Percentiles rank a stretch among this genome's conserved stretches.
phyloP scores from a whole-genome alignment of 1,140 invertebrate genomes.

The Streblospio benedicti region DNA sequence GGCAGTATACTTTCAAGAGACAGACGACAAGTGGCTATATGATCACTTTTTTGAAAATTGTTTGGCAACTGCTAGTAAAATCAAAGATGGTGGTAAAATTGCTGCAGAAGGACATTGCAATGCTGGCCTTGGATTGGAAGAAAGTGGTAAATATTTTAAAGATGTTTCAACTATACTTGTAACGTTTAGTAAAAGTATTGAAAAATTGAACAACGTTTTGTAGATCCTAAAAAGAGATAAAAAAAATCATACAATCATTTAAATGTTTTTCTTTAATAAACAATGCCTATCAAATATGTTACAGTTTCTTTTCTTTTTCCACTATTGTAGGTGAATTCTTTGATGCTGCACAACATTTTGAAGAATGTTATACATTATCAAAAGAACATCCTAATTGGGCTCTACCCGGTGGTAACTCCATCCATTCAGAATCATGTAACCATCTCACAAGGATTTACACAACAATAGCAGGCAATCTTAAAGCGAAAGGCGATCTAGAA shows the following conservation, averaged over 20 bases:
- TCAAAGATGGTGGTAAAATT: slow-evolving; percentile 29
- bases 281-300: too few relatives aligned
- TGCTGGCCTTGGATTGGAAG: slow-evolving; percentile 37
- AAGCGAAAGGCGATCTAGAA: slow-evolving; percentile 19
- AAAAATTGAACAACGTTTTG: neutral
- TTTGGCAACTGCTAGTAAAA: slow-evolving; percentile 26
- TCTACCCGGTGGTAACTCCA: slow-evolving; percentile 23
- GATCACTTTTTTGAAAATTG: slow-evolving; percentile 44
- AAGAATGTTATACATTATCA: slow-evolving; percentile 35
- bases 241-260: neutral
- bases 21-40: slow-evolving; percentile 41
- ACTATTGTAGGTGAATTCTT: slow-evolving; percentile 27
- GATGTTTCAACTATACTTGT: neutral
- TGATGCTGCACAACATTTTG: slow-evolving; percentile 39
- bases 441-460: slow-evolving; percentile 39
- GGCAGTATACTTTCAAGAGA: slow-evolving; percentile 37
- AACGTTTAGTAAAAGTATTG: neutral
- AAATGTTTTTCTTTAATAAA: neutral
- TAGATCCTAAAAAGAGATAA: neutral
- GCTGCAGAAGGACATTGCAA: slow-evolving; percentile 40
- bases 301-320: neutral
- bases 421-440: slow-evolving; percentile 36
- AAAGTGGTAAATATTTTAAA: slow-evolving; percentile 30
- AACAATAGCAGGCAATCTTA: slow-evolving; percentile 26
- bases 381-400: slow-evolving; percentile 29